Base-by-base conservation (phyloP, 2,888 invertebrate genomes). In the Tethea ocularis region DNA sequence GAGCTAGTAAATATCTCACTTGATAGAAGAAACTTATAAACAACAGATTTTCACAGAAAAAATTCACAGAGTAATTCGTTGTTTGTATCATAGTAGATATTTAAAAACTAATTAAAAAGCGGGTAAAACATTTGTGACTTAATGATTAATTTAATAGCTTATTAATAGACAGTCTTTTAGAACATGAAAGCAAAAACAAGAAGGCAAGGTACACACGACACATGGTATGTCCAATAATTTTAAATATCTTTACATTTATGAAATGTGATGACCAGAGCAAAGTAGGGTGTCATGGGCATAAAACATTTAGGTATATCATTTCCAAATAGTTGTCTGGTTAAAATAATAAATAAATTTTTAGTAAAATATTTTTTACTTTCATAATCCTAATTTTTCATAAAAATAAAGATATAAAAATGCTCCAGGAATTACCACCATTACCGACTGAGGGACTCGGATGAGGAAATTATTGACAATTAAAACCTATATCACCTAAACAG, bases 131-230 rank as follows among this genome's bases (percentile, higher is more conserved):
- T 93, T 93, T 93, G 92, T 92, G 91, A 92, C 92, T 89, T 90
- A 91, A 85, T 71, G 83, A 88, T 89, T 88, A 86, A 86, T 88
- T 88, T 82, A 86, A 84, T 89, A 88, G 87, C 91, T 90, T 91
- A 90, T 79, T 75, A 87, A 87, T 91, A 91, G 90, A 90, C 92
- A 93, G 92, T 93, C 92, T 93, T 92, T 89, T 89, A 88, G 84
- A 88, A 84, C 83, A 86, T 85, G 82, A 83, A 85, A 84, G 76
- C 72, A 70, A 74, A 68, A 73, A 71, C 68, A 78, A 77, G 79
- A 74, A 80, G 80, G 75, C 74, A 82, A 82, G 69, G 80, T 83
- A 75, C 69, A 46, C 54, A 64, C 62, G 64, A 58, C 54, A 62
- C 64, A 63, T 62, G 20, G 46, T 46, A 46, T 46, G 46, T 20